phyloP scores from a whole-genome alignment of 2,797 vertebrate genomes.

The Cryptoprocta ferox region DNA sequence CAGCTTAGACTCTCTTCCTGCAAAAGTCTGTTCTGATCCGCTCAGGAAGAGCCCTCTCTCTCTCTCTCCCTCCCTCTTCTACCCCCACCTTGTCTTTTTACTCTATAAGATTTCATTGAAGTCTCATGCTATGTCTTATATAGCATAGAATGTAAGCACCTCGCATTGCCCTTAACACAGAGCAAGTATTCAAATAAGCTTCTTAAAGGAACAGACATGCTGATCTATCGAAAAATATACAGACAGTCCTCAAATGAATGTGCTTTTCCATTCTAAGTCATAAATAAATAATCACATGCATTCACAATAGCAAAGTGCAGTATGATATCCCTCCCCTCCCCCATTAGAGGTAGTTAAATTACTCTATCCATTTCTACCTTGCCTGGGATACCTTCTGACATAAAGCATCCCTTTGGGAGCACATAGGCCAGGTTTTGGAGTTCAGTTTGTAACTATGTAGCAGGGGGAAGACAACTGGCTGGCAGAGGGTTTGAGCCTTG shows the following conservation, averaged over 20 bases:
- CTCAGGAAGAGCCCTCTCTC: neutral
- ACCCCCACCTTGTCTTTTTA: neutral
- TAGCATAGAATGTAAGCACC: neutral
- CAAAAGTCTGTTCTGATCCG: neutral
- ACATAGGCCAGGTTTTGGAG: neutral
- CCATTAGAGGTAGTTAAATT: neutral
- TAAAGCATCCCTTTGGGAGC: neutral
- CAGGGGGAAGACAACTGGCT: neutral
- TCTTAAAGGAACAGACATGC: neutral
- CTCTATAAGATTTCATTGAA: neutral
- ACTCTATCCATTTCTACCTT: neutral
- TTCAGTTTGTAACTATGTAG: neutral
- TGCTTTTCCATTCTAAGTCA: neutral
- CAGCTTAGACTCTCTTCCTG: neutral
- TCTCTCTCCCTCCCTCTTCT: neutral
- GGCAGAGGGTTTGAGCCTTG: neutral
- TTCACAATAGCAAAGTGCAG: neutral
- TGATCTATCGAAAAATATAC: neutral
- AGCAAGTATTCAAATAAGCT: neutral
- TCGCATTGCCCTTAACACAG: neutral
- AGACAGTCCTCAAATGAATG: neutral
- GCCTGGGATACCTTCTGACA: neutral
- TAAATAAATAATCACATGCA: neutral
- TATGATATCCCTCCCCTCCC: neutral
- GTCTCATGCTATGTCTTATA: neutral